Evolutionary conservation across 2,888 invertebrate genomes (phyloP).

Genomic region (Oithona nana): DNA sequence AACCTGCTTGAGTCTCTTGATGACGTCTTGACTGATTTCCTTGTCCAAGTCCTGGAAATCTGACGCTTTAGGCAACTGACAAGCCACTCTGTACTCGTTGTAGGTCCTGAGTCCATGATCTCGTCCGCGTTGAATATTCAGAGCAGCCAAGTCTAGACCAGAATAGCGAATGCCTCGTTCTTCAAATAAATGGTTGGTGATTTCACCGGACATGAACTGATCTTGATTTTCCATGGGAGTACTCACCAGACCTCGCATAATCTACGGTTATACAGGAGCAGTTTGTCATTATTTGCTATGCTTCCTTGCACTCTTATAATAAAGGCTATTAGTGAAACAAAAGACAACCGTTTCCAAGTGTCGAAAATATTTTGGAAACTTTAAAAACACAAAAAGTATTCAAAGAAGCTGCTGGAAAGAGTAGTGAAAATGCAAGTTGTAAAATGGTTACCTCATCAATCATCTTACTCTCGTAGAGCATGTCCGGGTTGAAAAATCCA

Average conservation of each 20-base stretch:
- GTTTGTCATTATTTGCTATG: no score
- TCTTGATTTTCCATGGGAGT: conserved; percentile 33
- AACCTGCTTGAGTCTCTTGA: conserved; percentile 46
- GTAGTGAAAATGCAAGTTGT: not conserved
- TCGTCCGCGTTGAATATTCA: conserved; percentile 30
- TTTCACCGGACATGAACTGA: conserved; percentile 30
- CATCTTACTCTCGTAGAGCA: conserved; percentile 26
- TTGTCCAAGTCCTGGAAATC: conserved; percentile 68
- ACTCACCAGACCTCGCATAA: conserved; percentile 30
- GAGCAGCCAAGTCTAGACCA: conserved; percentile 23
- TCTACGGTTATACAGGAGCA: no score
- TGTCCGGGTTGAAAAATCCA: conserved; percentile 34
- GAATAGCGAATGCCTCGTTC: conserved; percentile 24
- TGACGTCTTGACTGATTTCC: conserved; percentile 46
- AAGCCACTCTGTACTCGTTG: conserved; percentile 72
- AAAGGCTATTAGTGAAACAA: no score
- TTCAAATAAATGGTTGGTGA: conserved; percentile 22
- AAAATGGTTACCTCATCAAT: conserved; percentile 26
- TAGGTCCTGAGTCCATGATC: conserved; percentile 76
- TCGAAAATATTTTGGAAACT: no score
- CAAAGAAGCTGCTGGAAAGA: not conserved
- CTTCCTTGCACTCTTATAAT: no score
- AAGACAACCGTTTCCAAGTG: no score
- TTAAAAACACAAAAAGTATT: no score
- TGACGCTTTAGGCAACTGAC: conserved; percentile 64